Conservation (phyloP, 2,113 vertebrate genomes). For the Gila orcuttii region DNA sequence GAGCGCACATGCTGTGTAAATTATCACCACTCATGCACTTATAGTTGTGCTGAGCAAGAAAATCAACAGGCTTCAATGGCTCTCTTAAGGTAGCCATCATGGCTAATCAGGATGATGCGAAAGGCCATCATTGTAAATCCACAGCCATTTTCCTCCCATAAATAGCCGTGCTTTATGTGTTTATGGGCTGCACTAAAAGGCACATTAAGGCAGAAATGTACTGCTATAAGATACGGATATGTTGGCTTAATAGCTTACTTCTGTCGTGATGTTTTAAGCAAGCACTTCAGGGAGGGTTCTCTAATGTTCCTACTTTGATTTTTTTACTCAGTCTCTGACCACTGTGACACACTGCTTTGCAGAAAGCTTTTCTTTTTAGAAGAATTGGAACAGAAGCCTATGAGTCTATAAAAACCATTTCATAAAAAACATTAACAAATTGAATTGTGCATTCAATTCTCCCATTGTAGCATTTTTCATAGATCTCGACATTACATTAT, state of each 20-base stretch:
- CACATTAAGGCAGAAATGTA: not conserved
- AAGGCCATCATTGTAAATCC: constrained; percentile 29
- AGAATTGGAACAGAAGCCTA: not conserved
- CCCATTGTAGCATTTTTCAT: not conserved
- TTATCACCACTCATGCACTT: not conserved
- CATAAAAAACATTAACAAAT: not conserved
- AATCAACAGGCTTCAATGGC: constrained; percentile 33
- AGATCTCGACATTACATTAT: not conserved
- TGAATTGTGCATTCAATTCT: not conserved
- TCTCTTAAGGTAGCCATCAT: constrained; percentile 28
- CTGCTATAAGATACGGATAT: not conserved
- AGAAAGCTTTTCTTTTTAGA: not conserved
- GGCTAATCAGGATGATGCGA: constrained; percentile 21
- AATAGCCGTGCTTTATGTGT: not conserved
- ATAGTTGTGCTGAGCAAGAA: not conserved
- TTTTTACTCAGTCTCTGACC: not conserved
- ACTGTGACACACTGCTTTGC: not conserved
- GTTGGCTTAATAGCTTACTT: constrained; percentile 6
- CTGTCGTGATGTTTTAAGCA: not conserved
- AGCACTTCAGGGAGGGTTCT: not conserved
- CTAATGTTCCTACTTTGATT: constrained; percentile 1
- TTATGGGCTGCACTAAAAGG: constrained; percentile 8
- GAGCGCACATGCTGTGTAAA: constrained; percentile 32
- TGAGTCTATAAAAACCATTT: not conserved
- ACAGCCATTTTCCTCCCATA: constrained; percentile 1